Evolutionary conservation across 2,797 vertebrate genomes (phyloP), one percentile per base, ranked within the genome.

Genomic region (Huso huso): DNA sequence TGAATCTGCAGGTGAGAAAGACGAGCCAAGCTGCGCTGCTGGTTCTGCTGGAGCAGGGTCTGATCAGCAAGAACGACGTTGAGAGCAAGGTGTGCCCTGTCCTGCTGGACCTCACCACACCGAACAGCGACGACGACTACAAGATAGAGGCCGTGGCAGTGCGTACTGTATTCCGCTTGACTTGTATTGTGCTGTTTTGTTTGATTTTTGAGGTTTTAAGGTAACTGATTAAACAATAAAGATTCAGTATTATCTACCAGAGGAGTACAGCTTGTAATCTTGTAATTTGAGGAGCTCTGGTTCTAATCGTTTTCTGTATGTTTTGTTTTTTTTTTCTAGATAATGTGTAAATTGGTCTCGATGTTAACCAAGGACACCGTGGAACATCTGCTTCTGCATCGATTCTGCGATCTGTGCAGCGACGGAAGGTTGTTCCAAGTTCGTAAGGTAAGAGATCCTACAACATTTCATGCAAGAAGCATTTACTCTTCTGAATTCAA

Each of bases 341-440:
- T 94, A 65, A 93, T 94, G 85, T 95, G 93, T 79, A 95, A 90
- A 84, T 88, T 95, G 80, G 90, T 92, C 49, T 92, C 92, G 7
- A 86, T 94, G 89, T 71, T 95, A 78, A 90, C 83, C 75, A 90
- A 87, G 84, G 82, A 88, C 78, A 90, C 88, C 6, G 89, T 90
- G 66, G 90, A 94, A 58, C 82, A 80, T 74, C 78, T 95, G 73
- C 81, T 94, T 48, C 87, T 94, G 67, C 90, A 91, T 59, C 89
- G 90, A 23, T 95, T 96, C 88, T 95, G 93, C 75, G 93, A 95
- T n/a, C 81, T 94, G 51, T 95, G 94, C 78, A 88, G 90, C 1
- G 91, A 94, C 5, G 79, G 87, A 74, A 91, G 93, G 51, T 82
- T 94, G 68, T 94, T 95, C 71, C 93, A 94, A 89, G 95, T 96